Conservation (phyloP, 2,888 invertebrate genomes). For the Limnephilus rhombicus region DNA sequence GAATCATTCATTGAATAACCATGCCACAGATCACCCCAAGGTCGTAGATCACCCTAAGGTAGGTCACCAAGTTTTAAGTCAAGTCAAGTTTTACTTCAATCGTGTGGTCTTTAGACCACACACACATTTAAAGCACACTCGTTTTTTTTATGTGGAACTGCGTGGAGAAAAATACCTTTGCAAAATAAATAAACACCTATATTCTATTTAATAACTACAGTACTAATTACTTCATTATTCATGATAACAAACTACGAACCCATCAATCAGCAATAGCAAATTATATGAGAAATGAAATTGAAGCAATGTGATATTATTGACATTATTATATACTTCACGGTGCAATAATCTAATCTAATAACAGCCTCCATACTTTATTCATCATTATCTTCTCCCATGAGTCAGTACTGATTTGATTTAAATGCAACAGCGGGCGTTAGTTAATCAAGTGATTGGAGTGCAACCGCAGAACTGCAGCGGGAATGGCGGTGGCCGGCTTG, state of each 20-base stretch:
- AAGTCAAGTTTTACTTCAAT: too few relatives aligned
- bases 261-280: neutral
- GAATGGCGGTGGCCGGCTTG: neutral
- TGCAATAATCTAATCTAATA: neutral
- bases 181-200: too few relatives aligned
- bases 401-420: conserved; percentile 47
- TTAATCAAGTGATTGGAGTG: conserved; percentile 46
- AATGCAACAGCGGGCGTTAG: conserved; percentile 28
- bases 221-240: neutral
- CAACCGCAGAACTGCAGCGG: neutral
- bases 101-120: too few relatives aligned
- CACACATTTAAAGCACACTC: too few relatives aligned
- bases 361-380: neutral
- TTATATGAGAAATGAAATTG: neutral
- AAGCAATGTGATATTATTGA: neutral
- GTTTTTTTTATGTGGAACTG: too few relatives aligned
- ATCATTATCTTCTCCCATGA: conserved; percentile 10
- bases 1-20: too few relatives aligned
- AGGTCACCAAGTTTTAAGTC: too few relatives aligned
- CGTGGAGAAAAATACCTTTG: too few relatives aligned
- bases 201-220: neutral
- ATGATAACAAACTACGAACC: neutral
- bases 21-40: too few relatives aligned
- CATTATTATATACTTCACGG: neutral
- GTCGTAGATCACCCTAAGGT: too few relatives aligned